Evolutionary conservation across 2,797 vertebrate genomes (phyloP).

Genomic region (Urosaurus nigricauda): DNA sequence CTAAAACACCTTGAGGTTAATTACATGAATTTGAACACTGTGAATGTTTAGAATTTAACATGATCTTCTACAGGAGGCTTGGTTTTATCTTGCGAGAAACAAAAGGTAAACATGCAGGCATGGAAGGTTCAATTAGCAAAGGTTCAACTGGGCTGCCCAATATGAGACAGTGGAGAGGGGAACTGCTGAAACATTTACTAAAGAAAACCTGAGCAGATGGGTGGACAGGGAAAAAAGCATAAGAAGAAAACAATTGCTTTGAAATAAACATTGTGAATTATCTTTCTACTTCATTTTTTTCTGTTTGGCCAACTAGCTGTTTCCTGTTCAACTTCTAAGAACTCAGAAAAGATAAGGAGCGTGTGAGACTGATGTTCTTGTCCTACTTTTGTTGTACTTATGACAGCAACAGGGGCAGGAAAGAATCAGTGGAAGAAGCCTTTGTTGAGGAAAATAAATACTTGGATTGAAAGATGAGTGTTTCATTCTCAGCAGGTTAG

Average conservation of each 20-base stretch:
- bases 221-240: background rate
- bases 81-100: background rate
- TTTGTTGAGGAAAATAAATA: background rate
- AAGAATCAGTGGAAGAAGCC: background rate
- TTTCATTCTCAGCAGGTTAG: background rate
- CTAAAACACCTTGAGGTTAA: constrained; percentile 52
- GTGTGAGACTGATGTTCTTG: background rate
- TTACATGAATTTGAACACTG: constrained; percentile 48
- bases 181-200: background rate
- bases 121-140: background rate
- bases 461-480: background rate
- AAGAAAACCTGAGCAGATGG: background rate
- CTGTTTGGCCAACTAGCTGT: background rate
- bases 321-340: constrained; percentile 15
- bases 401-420: background rate
- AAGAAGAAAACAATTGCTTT: background rate
- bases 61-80: background rate
- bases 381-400: background rate
- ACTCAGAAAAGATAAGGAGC: background rate
- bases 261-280: background rate
- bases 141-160: background rate
- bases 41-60: constrained; percentile 44
- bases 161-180: background rate
- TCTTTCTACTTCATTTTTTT: background rate
- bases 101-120: background rate